Evolutionary conservation across 2,888 invertebrate species (phyloP).

Genomic region (Bellardia pandia): DNA sequence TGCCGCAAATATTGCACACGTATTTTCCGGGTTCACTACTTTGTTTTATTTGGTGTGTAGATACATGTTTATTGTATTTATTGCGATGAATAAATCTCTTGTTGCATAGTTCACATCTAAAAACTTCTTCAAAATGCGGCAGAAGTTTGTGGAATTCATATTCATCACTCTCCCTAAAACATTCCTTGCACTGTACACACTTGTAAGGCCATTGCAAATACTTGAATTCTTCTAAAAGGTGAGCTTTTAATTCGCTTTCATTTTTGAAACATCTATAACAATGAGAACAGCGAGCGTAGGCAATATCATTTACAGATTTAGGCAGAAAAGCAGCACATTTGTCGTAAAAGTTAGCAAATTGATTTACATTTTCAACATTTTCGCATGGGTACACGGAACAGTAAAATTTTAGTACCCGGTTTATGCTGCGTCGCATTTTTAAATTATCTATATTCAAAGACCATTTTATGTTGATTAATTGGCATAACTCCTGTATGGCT

Average conservation of each 20-base stretch:
- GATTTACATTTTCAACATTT: conserved; percentile 50
- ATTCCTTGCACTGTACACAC: conserved; percentile 61
- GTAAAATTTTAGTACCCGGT: conserved; percentile 56
- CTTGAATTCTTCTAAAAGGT: conserved; percentile 30
- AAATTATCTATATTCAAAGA: conserved; percentile 43
- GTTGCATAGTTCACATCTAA: conserved; percentile 48
- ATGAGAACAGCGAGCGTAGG: conserved; percentile 51
- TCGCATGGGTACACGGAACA: conserved; percentile 42
- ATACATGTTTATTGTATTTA: conserved; percentile 41
- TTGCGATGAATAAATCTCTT: conserved; percentile 28
- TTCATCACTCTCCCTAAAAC: conserved; percentile 56
- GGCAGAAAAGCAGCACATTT: conserved; percentile 53
- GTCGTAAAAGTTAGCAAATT: conserved; percentile 46
- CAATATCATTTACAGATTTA: conserved; percentile 39
- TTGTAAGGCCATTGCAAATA: conserved; percentile 57
- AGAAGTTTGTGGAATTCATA: conserved; percentile 57
- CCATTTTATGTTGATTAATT: conserved; percentile 51
- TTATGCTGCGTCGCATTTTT: conserved; percentile 59
- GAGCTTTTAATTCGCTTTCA: conserved; percentile 42
- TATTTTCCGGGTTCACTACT: not conserved
- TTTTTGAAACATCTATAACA: conserved; percentile 48
- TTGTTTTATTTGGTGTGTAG: not conserved
- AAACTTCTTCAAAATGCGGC: conserved; percentile 49
- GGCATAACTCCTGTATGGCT: conserved; percentile 37
- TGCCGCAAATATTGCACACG: conserved; percentile 35